A percentile compares a stretch with the other conserved stretches of the same genome.
These are phyloP conservation scores for Chloroclysta siterata DNA, from an alignment of 2,888 invertebrate genomes.

Conservation along the genomic window DNA sequence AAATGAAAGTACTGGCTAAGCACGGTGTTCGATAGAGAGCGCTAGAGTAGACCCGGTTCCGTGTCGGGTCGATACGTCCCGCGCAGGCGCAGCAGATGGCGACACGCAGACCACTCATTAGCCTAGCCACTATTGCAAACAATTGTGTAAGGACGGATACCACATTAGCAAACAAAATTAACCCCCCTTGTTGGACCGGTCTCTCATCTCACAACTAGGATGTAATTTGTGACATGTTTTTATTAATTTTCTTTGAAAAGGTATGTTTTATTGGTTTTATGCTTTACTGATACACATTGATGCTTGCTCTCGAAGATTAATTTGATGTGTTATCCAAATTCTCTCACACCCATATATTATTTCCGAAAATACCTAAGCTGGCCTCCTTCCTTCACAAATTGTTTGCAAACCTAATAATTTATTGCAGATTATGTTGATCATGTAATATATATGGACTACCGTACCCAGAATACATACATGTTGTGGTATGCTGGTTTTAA, in stretches of 20 bases:
- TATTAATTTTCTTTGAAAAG: conserved; percentile 82
- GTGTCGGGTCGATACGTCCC: conserved; percentile 12
- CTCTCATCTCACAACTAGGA: conserved; percentile 66
- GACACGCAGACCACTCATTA: conserved; percentile 41
- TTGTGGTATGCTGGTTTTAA: conserved; percentile 9
- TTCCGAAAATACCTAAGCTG: conserved; percentile 80
- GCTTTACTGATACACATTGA: conserved; percentile 68
- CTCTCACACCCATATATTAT: conserved; percentile 47
- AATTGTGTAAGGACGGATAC: conserved; percentile 85
- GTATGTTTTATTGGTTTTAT: conserved; percentile 82
- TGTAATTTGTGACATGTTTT: conserved; percentile 82
- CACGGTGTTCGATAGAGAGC: conserved; percentile 47
- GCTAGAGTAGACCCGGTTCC: conserved; percentile 45
- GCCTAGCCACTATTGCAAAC: conserved; percentile 77
- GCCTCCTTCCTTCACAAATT: conserved; percentile 93
- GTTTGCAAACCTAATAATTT: conserved; percentile 89
- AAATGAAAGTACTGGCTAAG: conserved; percentile 55
- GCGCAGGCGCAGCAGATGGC: conserved; percentile 22
- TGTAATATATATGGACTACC: conserved; percentile 23
- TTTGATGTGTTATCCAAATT: conserved; percentile 65
- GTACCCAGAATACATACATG: conserved; percentile 1
- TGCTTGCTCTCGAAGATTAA: conserved; percentile 72
- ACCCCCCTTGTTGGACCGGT: conserved; percentile 61
- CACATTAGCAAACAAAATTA: conserved; percentile 73
- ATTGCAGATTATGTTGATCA: conserved; percentile 48